phyloP scores from a whole-genome alignment of 92 coral and sea anemone genomes.

The Zoanthus solanderi region DNA sequence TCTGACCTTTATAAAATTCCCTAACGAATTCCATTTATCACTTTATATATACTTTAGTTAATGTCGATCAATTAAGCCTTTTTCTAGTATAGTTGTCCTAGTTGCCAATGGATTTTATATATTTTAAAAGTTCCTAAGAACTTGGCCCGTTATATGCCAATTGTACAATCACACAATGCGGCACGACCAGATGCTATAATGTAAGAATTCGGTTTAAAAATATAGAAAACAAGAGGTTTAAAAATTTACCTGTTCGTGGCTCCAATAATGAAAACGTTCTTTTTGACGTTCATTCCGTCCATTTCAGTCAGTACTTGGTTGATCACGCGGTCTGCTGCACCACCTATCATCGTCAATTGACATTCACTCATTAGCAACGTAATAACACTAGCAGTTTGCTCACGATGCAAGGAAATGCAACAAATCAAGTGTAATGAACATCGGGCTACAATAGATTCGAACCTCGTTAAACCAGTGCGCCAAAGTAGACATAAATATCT shows the following conservation, averaged over 20 bases:
- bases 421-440: too few relatives aligned
- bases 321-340: conserved; percentile 99
- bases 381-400: neutral
- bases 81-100: too few relatives aligned
- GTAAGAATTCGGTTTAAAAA: neutral
- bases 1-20: too few relatives aligned
- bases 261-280: conserved; percentile 98
- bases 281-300: conserved; percentile 99
- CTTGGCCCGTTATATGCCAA: too few relatives aligned
- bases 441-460: too few relatives aligned
- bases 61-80: too few relatives aligned
- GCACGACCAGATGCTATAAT: neutral
- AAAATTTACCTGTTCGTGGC: conserved; percentile 90
- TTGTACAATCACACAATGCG: neutral
- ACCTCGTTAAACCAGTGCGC: too few relatives aligned
- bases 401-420: neutral
- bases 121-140: too few relatives aligned
- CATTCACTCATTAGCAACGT: neutral
- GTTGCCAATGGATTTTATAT: too few relatives aligned
- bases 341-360: conserved; percentile 61
- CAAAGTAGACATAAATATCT: too few relatives aligned
- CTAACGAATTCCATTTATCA: too few relatives aligned
- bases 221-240: neutral
- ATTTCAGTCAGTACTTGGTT: conserved; percentile 98
- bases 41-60: too few relatives aligned